phyloP scores from a whole-genome alignment of 2,888 invertebrate species.

The Cheilosia pagana region DNA sequence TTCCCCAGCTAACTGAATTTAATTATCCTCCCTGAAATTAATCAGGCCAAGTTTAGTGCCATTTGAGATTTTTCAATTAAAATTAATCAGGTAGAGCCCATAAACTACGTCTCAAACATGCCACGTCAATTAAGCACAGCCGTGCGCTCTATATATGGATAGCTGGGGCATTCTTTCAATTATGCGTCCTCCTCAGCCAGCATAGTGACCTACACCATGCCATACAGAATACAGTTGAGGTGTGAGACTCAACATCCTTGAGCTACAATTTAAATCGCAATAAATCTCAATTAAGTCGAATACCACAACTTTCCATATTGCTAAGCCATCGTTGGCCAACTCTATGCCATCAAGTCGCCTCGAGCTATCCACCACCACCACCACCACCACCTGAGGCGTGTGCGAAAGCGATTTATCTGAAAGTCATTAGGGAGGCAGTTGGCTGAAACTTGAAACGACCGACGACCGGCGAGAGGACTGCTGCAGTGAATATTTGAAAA shows the following conservation, averaged over 20 bases:
- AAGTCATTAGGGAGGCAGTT: constrained; percentile 71
- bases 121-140: constrained; percentile 39
- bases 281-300: constrained; percentile 73
- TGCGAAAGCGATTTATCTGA: constrained; percentile 69
- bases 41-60: constrained; percentile 6
- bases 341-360: constrained; percentile 1
- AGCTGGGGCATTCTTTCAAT: constrained; percentile 64
- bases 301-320: constrained; percentile 63
- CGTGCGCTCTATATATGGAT: no score
- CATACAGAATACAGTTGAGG: not conserved
- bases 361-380: constrained; percentile 4
- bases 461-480: constrained; percentile 2
- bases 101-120: constrained; percentile 55
- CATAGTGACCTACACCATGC: constrained; percentile 7
- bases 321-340: constrained; percentile 38
- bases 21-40: constrained; percentile 14
- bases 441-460: constrained; percentile 26
- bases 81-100: constrained; percentile 65
- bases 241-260: constrained; percentile 52
- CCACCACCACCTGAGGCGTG: constrained; percentile 42
- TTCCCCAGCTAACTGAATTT: not conserved
- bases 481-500: constrained; percentile 66
- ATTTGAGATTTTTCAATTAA: constrained; percentile 45
- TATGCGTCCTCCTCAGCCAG: constrained; percentile 17
- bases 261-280: constrained; percentile 74